Evolutionary conservation across 2,113 vertebrate species (phyloP), one percentile per base, ranked within the genome.

Genomic region (Falco punctatus): DNA sequence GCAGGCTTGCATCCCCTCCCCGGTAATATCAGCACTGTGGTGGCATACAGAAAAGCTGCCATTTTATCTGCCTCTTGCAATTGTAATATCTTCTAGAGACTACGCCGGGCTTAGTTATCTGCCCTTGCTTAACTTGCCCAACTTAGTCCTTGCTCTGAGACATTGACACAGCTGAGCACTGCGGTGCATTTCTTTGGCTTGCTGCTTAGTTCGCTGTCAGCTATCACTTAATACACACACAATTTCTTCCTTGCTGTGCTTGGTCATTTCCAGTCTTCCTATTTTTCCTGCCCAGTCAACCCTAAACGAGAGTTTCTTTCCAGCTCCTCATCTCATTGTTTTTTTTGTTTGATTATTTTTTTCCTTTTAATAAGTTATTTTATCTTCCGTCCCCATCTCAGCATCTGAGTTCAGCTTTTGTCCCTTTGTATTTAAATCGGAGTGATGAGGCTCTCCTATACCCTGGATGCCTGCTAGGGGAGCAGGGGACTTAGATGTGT

Each of bases 61-160:
- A 38, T 90, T 95, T 96, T 96, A 96, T 96, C 96, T 95, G 69
- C 48, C 61, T 40, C 72, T 30, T 55, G 88, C 90, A 93, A 96
- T 75, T 93, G 75, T 81, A 81, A 1, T 92, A 94, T 94, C 92
- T 95, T 71, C 59, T 69, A 24, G 83, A 81, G 30, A 33, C 72
- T 80, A 2, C 0, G 0, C 49, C 48, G 40, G 82, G 28, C 69
- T 94, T 88, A 49, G 65, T 93, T 72, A 84, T 91, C 19, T 2
- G 75, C 65, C 61, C 48, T 89, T 40, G 57, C 82, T 92, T 51
- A 74, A 84, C 90, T 75, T 65, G 61, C 61, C 62, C 38, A 6
- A 27, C 54, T n/a, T 27, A 55, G 42, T 51, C 54, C 35, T 62
- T 3, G 6, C 52, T 57, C 15, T 64, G 73, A 77, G 58, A 35